Evolutionary conservation across 2,888 invertebrate species (phyloP), one percentile per base, ranked within the genome.

Genomic region (Lottia scabra): DNA sequence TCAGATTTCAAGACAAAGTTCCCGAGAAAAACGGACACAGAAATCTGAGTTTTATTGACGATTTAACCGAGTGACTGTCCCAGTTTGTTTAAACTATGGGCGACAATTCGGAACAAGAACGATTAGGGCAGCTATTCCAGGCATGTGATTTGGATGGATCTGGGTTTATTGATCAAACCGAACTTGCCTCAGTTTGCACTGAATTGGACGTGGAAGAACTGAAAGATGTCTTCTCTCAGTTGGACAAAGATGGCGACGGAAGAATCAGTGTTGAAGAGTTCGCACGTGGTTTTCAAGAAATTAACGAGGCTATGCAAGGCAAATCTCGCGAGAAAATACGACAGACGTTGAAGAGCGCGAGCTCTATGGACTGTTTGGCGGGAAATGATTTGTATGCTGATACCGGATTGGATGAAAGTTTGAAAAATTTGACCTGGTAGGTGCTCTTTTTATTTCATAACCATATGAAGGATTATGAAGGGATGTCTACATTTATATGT

Each of bases 191-290:
- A 43, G 84, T 91, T n/a, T 92, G 91, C 80, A 83, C 87, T 16
- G 90, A 90, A 43, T 88, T 91, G 69, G 89, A 90, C 6, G 89
- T 78, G 0, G 84, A 86, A 1, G 91, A 92, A 74, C 87, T 91
- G 0, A 87, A 90, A 71, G 89, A 88, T 38, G 90, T 92, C 66
- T 92, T 92, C 80, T 80, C 81, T 10, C 91, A 91, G 78, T 84
- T 92, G 69, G 92, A 92, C 80, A 89, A 89, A 70, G 91, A 92
- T 79, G 90, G 90, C 5, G 92, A 92, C 81, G 92, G 91, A 0
- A 82, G 88, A 70, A 91, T 92, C 73, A 90, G 90, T 75, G 89
- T 91, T 71, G 88, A 90, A 1, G 92, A 92, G 82, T 92, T 92
- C 80, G 88, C 90, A 3, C 86, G 88, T 69, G 92, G 92, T 4